Evolutionary conservation across 2,113 vertebrate genomes (phyloP).

Genomic region (Alces alces): DNA sequence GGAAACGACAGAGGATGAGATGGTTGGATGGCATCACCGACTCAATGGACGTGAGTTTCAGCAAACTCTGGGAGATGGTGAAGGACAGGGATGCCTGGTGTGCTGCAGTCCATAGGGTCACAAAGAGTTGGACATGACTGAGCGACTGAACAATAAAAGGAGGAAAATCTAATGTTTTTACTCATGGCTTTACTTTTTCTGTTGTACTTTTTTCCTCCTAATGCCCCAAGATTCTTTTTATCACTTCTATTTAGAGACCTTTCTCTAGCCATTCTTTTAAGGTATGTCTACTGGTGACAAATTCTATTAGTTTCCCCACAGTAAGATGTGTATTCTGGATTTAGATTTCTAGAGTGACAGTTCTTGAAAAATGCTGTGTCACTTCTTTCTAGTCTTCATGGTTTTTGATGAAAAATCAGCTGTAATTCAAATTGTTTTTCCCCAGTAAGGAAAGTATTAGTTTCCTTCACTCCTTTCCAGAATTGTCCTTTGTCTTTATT

Average conservation of each 20-base stretch:
- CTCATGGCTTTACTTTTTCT: neutral
- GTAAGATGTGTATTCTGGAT: neutral
- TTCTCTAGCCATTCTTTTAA: neutral
- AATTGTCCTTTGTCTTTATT: neutral
- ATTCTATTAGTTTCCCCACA: conserved; percentile 6
- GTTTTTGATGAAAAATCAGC: neutral
- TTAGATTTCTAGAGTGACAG: neutral
- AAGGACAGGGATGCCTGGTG: neutral
- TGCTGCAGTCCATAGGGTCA: neutral
- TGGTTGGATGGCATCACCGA: neutral
- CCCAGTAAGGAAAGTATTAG: neutral
- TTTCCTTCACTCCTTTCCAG: neutral
- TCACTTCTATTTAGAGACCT: neutral
- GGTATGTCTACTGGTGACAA: neutral
- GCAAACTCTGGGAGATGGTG: neutral
- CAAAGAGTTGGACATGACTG: neutral
- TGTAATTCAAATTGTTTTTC: neutral
- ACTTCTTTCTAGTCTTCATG: neutral
- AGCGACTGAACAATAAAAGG: neutral
- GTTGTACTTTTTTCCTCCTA: neutral
- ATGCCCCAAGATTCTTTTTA: neutral
- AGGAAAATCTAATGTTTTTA: neutral
- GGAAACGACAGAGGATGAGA: neutral
- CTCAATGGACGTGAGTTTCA: neutral
- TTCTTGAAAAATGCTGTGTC: neutral